Evolutionary conservation across 2,888 invertebrate genomes (phyloP).

Genomic region (Encarsia formosa): DNA sequence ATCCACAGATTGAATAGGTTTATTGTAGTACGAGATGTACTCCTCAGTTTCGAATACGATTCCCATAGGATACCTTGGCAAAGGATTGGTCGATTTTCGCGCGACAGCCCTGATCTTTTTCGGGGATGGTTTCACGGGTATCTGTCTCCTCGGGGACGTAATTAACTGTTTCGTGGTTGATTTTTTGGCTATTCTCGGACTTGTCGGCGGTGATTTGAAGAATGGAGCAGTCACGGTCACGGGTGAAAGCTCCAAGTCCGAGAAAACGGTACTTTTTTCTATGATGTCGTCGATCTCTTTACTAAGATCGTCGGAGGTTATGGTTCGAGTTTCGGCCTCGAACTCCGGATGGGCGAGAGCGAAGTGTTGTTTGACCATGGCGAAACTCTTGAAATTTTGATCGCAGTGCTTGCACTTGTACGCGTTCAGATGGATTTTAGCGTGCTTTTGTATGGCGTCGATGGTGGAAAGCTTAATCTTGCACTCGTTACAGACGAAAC

Average conservation of each 20-base stretch:
- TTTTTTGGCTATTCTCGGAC: conserved; percentile 48
- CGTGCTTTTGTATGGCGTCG: conserved; percentile 47
- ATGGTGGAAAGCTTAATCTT: conserved; percentile 40
- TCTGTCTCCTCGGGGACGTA: too few relatives aligned
- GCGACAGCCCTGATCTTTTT: conserved; percentile 42
- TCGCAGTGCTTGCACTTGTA: conserved; percentile 51
- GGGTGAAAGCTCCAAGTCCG: conserved; percentile 4
- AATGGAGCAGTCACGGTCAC: background rate
- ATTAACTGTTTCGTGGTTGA: conserved; percentile 48
- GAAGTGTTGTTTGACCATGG: conserved; percentile 41
- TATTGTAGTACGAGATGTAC: conserved; percentile 54
- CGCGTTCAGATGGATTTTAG: conserved; percentile 49
- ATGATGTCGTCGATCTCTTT: conserved; percentile 12
- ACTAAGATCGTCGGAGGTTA: conserved; percentile 12
- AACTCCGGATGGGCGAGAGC: conserved; percentile 39
- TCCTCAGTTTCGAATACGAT: conserved; percentile 29
- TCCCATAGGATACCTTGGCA: conserved; percentile 35
- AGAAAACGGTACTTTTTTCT: background rate
- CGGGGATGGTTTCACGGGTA: conserved; percentile 24
- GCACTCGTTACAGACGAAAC: conserved; percentile 50
- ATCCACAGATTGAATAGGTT: conserved; percentile 48
- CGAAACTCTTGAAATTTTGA: conserved; percentile 39
- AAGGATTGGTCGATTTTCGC: conserved; percentile 55
- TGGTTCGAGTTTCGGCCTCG: conserved; percentile 34
- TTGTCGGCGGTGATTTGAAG: conserved; percentile 8